These are phyloP conservation scores for Protonemura montana DNA, from an alignment of 2,888 invertebrate species.

Conservation along the genomic window DNA sequence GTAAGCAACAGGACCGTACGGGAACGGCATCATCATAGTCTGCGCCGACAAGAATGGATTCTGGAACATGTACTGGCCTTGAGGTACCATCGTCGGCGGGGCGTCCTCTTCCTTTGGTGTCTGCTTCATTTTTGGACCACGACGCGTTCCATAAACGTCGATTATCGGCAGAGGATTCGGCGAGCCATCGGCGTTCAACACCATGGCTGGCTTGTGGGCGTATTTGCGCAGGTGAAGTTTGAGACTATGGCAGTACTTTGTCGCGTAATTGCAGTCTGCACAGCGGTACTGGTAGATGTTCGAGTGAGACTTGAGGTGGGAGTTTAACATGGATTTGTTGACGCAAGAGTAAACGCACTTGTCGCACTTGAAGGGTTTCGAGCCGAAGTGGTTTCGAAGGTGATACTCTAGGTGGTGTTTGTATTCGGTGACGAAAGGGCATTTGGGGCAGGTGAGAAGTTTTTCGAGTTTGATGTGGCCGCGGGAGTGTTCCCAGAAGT, in stretches of 20 bases:
- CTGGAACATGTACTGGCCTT: conserved; percentile 40
- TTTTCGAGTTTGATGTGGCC: conserved; percentile 94
- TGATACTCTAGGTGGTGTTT: conserved; percentile 99
- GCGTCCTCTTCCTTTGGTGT: conserved; percentile 42
- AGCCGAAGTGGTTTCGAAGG: conserved; percentile 90
- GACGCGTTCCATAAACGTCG: conserved; percentile 88
- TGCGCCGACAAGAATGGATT: conserved; percentile 18
- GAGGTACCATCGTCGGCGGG: conserved; percentile 35
- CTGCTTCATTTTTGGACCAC: conserved; percentile 78
- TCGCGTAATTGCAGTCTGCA: conserved; percentile 91
- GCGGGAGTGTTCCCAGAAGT: conserved; percentile 92
- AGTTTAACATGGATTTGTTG: conserved; percentile 99
- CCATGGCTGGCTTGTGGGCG: conserved; percentile 88
- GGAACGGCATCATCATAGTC: conserved; percentile 37
- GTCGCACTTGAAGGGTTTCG: conserved; percentile 93
- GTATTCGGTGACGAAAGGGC: conserved; percentile 97
- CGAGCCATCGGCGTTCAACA: conserved; percentile 86
- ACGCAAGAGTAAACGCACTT: conserved; percentile 91
- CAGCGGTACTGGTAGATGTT: conserved; percentile 93
- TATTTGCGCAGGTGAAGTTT: conserved; percentile 95
- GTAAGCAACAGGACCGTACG: conserved; percentile 28
- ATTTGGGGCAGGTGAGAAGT: conserved; percentile 86
- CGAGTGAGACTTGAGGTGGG: conserved; percentile 95
- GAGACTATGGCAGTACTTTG: conserved; percentile 97
- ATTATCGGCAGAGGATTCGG: conserved; percentile 88